Conservation (phyloP, 2,113 vertebrate genomes). For the Pachycephala philippinensis region DNA sequence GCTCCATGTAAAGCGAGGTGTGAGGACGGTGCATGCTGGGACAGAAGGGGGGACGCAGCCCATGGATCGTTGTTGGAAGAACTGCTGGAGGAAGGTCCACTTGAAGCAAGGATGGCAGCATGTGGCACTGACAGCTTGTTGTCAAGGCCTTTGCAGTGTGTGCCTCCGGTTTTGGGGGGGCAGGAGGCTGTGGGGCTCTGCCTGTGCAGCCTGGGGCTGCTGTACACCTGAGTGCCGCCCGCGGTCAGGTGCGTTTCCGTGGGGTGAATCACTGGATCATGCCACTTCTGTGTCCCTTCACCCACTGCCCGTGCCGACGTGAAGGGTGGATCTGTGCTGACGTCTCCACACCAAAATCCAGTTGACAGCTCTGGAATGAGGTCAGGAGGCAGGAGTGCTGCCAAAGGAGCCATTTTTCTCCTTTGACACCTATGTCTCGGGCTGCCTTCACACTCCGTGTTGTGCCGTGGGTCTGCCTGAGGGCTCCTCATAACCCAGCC, state of each 20-base stretch:
- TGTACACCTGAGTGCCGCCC: neutral
- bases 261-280: neutral
- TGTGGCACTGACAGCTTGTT: neutral
- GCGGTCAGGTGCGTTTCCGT: accelerated
- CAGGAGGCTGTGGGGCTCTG: neutral
- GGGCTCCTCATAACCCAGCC: neutral
- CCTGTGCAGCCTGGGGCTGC: neutral
- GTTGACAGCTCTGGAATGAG: neutral
- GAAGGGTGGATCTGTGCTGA: neutral
- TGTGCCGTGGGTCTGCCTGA: neutral
- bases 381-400: neutral
- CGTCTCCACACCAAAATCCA: neutral
- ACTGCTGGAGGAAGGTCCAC: neutral
- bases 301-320: accelerated
- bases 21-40: neutral
- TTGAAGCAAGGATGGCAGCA: accelerated
- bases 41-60: neutral
- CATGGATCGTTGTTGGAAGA: accelerated
- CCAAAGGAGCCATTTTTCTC: neutral
- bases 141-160: neutral
- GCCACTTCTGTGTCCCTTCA: neutral
- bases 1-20: accelerated
- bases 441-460: neutral
- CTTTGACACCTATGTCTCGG: neutral
- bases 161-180: neutral